phyloP scores from a whole-genome alignment of 2,797 vertebrate genomes.

The Austrolebias charrua region DNA sequence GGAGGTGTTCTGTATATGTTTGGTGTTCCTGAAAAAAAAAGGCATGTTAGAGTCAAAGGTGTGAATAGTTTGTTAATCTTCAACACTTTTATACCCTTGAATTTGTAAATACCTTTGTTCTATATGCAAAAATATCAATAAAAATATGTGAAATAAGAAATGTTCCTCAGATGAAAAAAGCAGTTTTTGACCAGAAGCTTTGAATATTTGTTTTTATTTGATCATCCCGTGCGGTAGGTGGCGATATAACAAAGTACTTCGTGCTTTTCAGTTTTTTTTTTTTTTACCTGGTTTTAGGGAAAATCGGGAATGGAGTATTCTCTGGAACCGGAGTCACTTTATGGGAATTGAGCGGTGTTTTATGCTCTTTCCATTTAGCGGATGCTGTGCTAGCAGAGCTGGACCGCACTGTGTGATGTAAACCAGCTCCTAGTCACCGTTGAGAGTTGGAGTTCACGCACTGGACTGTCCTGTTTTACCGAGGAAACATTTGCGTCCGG shows the following conservation, averaged over 20 bases:
- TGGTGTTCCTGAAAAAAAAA: no score
- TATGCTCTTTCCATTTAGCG: conserved; percentile 65
- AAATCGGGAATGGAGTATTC: conserved; percentile 41
- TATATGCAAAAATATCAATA: no score
- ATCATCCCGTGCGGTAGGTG: conserved; percentile 56
- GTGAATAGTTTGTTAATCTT: no score
- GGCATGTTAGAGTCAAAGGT: no score
- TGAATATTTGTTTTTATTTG: no score
- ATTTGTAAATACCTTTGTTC: no score
- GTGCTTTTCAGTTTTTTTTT: background rate
- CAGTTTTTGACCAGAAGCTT: no score
- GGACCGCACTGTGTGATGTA: conserved; percentile 46
- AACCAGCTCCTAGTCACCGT: conserved; percentile 43
- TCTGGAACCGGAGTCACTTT: conserved; percentile 58
- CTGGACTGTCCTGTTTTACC: conserved; percentile 46
- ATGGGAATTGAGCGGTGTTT: conserved; percentile 45
- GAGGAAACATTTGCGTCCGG: conserved; percentile 69
- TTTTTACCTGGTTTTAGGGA: conserved; percentile 32
- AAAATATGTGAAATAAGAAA: no score
- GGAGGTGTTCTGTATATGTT: no score
- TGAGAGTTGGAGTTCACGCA: conserved; percentile 45
- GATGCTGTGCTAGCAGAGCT: conserved; percentile 61
- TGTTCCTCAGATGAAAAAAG: no score
- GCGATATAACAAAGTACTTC: conserved; percentile 41
- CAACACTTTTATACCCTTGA: no score